These are phyloP conservation scores for Misgurnus mizolepis DNA, from an alignment of 2,113 vertebrate genomes.

Conservation along the genomic window DNA sequence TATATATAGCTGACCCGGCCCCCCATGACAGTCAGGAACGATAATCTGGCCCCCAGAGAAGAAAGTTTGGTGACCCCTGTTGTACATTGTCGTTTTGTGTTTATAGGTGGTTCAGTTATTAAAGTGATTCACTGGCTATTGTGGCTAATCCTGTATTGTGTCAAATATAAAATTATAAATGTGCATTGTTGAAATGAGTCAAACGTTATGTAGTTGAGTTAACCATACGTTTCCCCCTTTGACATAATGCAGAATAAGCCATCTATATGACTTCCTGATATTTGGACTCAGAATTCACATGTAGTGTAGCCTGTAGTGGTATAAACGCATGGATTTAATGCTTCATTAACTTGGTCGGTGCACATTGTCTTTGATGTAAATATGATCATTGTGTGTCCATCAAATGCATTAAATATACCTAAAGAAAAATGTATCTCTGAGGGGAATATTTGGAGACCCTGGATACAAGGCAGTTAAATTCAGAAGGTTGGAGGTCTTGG, in stretches of 20 bases:
- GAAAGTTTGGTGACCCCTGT: too few relatives aligned
- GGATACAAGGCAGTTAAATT: neutral
- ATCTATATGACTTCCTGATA: neutral
- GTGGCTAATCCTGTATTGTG: neutral
- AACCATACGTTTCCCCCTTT: neutral
- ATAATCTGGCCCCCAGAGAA: too few relatives aligned
- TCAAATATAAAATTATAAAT: neutral
- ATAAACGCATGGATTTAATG: constrained; percentile 10
- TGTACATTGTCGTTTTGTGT: neutral
- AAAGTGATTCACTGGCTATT: neutral
- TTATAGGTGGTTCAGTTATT: neutral
- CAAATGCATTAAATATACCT: neutral
- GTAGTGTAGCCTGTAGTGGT: neutral
- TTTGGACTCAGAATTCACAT: constrained; percentile 20
- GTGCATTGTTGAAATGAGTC: too few relatives aligned
- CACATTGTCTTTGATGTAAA: neutral
- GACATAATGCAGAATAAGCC: neutral
- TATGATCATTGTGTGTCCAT: neutral
- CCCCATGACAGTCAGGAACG: too few relatives aligned
- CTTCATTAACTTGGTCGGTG: neutral
- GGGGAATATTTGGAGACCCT: too few relatives aligned
- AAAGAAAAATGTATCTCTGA: too few relatives aligned
- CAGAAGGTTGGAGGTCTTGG: neutral
- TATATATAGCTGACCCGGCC: too few relatives aligned
- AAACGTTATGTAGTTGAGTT: too few relatives aligned